phyloP scores from a whole-genome alignment of 1,140 invertebrate genomes.

The Globodera rostochiensis region DNA sequence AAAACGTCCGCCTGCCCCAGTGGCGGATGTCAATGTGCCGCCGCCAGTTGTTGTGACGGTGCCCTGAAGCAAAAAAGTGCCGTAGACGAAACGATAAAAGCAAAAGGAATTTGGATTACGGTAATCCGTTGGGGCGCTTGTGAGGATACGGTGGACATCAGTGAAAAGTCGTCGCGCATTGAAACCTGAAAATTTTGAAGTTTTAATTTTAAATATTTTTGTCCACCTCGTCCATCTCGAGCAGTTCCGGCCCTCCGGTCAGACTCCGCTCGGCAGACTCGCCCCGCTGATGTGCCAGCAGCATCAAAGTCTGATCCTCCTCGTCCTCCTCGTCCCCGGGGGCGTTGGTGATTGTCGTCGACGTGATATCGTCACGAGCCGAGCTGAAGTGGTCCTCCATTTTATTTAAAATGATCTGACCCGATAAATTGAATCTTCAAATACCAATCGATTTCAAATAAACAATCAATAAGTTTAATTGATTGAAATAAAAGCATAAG shows the following conservation, averaged over 20 bases:
- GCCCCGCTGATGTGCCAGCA: background rate
- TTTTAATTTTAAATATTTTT: slow-evolving; percentile 7
- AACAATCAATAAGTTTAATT: no score
- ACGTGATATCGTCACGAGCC: background rate
- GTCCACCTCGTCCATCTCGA: background rate
- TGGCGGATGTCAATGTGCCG: background rate
- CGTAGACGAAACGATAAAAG: background rate
- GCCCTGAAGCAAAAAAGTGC: background rate
- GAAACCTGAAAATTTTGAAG: background rate
- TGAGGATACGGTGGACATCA: background rate
- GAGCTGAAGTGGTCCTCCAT: background rate
- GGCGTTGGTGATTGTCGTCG: background rate
- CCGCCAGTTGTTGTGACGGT: background rate
- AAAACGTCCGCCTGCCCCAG: background rate
- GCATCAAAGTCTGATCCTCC: slow-evolving; percentile 9
- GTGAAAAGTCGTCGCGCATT: background rate
- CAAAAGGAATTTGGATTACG: background rate
- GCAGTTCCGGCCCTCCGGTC: background rate
- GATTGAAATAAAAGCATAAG: no score
- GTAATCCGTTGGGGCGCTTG: background rate
- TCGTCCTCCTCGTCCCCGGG: background rate
- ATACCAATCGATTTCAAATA: background rate
- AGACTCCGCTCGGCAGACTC: background rate
- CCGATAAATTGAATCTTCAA: background rate
- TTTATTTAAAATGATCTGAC: no score